A percentile compares a stretch with the other conserved stretches of the same genome.
These are phyloP conservation scores for Lochmaea capreae DNA, from an alignment of 2,888 invertebrate species.

Conservation along the genomic window DNA sequence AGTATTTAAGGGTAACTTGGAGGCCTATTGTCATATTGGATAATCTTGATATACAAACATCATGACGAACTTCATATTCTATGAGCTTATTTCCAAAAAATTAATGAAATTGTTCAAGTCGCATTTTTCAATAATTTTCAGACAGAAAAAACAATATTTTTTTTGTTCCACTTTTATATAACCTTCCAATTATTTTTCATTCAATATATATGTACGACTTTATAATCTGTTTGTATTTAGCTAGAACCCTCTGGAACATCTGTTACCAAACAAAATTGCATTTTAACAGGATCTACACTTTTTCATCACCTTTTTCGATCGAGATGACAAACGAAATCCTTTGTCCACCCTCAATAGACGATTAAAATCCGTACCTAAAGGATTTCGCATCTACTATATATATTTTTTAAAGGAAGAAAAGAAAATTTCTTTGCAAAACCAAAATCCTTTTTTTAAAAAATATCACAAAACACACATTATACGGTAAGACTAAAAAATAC, in stretches of 20 bases:
- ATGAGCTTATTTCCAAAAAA: too few relatives aligned
- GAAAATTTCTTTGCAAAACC: constrained; percentile 31
- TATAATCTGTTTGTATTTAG: constrained; percentile 3
- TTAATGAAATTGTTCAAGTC: too few relatives aligned
- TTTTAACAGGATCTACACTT: constrained; percentile 47
- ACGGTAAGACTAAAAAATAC: neutral
- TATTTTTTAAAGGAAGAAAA: constrained; percentile 31
- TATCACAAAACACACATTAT: constrained; percentile 30
- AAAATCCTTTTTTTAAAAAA: constrained; percentile 29
- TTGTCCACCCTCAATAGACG: constrained; percentile 43
- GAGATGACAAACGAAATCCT: constrained; percentile 44
- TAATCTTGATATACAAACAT: too few relatives aligned
- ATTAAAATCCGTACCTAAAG: constrained; percentile 47
- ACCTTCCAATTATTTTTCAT: neutral
- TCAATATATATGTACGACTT: neutral
- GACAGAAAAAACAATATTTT: too few relatives aligned
- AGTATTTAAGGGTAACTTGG: too few relatives aligned
- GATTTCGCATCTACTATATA: constrained; percentile 39
- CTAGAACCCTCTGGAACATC: constrained; percentile 24
- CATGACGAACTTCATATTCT: too few relatives aligned
- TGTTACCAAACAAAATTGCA: constrained; percentile 34
- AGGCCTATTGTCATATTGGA: too few relatives aligned
- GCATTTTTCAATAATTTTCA: too few relatives aligned
- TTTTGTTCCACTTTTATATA: neutral
- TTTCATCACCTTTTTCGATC: constrained; percentile 46